These are phyloP conservation scores for Radopholus similis DNA, from an alignment of 1,140 invertebrate genomes.

Conservation along the genomic window DNA sequence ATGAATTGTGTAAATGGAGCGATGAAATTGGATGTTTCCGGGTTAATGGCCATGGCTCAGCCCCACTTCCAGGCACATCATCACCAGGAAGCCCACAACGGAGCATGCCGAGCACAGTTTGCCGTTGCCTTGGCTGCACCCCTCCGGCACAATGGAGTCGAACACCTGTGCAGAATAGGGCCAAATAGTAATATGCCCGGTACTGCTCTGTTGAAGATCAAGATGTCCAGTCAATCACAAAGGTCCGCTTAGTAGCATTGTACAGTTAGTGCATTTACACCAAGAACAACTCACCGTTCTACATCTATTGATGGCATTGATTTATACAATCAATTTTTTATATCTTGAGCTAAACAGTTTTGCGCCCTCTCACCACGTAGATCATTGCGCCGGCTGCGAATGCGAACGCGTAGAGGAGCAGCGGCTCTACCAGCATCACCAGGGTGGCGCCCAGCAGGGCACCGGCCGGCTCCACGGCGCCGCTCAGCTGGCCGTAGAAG, in stretches of 20 bases:
- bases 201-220: no score
- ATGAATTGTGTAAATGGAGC: no score
- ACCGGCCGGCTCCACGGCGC: constrained; percentile 94
- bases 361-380: no score
- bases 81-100: constrained; percentile 63
- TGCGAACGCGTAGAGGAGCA: constrained; percentile 85
- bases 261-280: no score
- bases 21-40: no score
- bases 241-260: no score
- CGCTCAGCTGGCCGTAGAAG: constrained; percentile 94
- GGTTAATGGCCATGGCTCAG: no score
- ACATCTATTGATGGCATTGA: no score
- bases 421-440: constrained; percentile 74
- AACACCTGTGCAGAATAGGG: no score
- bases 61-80: constrained; percentile 47
- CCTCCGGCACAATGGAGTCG: constrained; percentile 94
- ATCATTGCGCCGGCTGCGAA: constrained; percentile 99
- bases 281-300: no score
- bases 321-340: constrained; percentile 82
- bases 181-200: no score
- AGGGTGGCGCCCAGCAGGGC: constrained; percentile 85
- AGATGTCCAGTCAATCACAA: no score
- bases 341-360: background rate
- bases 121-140: constrained; percentile 84
- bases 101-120: constrained; percentile 81